Base-by-base conservation (phyloP, 2,888 invertebrate genomes). In the Melanostoma mellinum region DNA sequence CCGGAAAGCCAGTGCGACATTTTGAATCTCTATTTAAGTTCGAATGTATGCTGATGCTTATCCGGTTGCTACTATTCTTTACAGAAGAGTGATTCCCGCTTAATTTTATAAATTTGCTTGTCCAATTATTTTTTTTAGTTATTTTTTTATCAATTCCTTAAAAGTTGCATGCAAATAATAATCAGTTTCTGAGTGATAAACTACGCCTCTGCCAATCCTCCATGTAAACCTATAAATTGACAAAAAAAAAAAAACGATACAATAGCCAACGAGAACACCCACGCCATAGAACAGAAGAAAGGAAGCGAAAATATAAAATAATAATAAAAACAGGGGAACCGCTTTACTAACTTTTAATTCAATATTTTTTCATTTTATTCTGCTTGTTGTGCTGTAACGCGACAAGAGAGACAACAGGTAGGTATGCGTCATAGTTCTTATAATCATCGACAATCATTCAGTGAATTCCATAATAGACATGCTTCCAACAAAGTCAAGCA, bases 391-490 rank as follows among this genome's bases (percentile, higher is more conserved):
- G 50, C 61, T 60, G 73, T 73, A 58, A 68, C 67, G 48, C 67
- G 48, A 46, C 10, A 46, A 10, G 20, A 30, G 30, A 67, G 71
- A 80, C 85, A 86, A 86, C 86, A 86, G 86, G 86, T 86, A 86
- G 85, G 71, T 86, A 81, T 85, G 86, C 85, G 86, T 86, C 86
- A 86, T 85, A 72, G 44, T 67, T 76, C 36, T 55, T 50, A 74
- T 73, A 73, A 73, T 69, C 77, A 71, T 79, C 69, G 74, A 60
- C 74, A 79, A 61, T 79, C 71, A 67, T 75, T 79, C 74, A 84
- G 69, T 84, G 71, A 79, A 84, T 84, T 84, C 75, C 79, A 75
- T 75, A 84, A 84, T 79, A 79, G 79, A 74, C 46, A 63, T 84
- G 84, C 84, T 74, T 74, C 74, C 79, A 79, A 71, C 44, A 53